Base-by-base conservation (phyloP, 2,888 invertebrate genomes). In the Fragum whitleyi region DNA sequence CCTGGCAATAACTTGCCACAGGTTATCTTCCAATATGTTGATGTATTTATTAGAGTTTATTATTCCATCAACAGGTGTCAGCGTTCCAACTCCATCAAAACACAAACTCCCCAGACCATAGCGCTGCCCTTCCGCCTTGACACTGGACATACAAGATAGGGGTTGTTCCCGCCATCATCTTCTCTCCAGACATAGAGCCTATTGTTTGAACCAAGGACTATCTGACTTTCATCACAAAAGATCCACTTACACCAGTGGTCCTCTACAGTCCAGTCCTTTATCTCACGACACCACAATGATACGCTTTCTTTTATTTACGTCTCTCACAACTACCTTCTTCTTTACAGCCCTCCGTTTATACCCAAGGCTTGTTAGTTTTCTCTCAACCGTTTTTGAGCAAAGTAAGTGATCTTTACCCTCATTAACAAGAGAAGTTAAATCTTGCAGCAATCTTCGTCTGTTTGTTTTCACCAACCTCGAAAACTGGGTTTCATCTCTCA, bases 11-110 rank as follows among this genome's bases (percentile, higher is more conserved):
- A 67, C 67, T 11, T 67, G 53, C 68, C 57, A 57, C 74, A 68
- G 14, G 23, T 74, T 47, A 65, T 65, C 29, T 42, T 65, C 53
- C 21, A 74, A 16, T 6, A 53, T 61, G 29, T 61, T 67, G 26
- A 68, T 74, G 26, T 67, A 74, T 55, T 74, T 65, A 2, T 21
- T 19, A 32, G 53, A 26, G 29, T 62, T 57, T 23, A 68, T 74
- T 9, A 39, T 74, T 5, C 74, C 74, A 55, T 74, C 74, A 55
- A 55, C 67, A 74, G 9, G 57, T 16, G 68, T 74, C 19, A 74
- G 28, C 29, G 74, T 74, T 68, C 74, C 74, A 36, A 74, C 32
- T 21, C 67, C 67, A 26, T 39, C 3, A 57, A n/a, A 74, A 67
- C 67, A 74, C 6, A 74, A 36, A 32, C 61, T 28, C 61, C 61